Conservation (phyloP, 2,888 invertebrate genomes). For the Idaea dimidiata region DNA sequence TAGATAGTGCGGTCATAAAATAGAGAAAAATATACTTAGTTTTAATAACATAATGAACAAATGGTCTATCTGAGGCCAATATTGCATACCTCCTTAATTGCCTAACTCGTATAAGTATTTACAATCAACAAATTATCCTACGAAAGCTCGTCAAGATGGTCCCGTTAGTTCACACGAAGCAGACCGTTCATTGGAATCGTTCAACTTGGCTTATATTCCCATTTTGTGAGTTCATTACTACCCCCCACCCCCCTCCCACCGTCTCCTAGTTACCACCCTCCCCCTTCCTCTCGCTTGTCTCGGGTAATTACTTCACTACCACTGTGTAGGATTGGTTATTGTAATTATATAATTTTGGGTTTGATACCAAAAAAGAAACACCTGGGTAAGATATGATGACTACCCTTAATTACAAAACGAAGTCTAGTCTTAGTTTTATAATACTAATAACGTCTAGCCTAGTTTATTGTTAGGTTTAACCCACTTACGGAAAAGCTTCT, state of each 20-base stretch:
- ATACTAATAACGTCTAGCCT: no score
- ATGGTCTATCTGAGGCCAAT: no score
- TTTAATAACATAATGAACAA: no score
- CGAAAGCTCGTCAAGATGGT: background rate
- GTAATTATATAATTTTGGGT: background rate
- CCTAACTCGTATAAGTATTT: no score
- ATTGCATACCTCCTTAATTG: no score
- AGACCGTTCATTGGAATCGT: slow-evolving; percentile 1
- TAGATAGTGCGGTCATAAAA: no score
- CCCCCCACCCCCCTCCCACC: no score
- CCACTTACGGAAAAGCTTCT: no score
- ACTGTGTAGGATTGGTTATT: background rate
- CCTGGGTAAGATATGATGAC: background rate
- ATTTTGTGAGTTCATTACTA: background rate
- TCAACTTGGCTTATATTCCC: background rate
- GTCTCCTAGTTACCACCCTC: background rate
- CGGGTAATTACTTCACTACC: background rate
- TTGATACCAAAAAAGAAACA: background rate
- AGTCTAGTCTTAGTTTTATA: no score
- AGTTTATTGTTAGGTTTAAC: no score
- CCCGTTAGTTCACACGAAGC: background rate
- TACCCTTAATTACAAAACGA: background rate
- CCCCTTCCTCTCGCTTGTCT: background rate
- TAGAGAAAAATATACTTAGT: no score
- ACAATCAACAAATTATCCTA: background rate